Conservation (phyloP, 1,140 invertebrate genomes). For the Ditylenchus dipsaci region DNA sequence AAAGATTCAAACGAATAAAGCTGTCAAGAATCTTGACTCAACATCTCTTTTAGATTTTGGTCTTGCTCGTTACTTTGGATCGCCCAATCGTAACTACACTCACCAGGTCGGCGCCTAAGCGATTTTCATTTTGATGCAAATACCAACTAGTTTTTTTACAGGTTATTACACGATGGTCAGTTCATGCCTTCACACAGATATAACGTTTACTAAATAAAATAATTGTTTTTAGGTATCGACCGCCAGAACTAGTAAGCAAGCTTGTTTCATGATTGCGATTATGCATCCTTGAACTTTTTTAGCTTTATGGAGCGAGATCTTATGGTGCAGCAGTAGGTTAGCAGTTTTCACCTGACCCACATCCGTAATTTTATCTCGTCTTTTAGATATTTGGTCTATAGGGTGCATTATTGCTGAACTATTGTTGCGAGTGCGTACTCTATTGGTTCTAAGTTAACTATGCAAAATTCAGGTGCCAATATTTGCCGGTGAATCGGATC, state of each 20-base stretch:
- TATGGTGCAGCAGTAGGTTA: constrained; percentile 96
- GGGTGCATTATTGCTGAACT: constrained; percentile 96
- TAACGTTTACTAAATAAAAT: background rate
- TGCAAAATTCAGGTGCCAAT: constrained; percentile 70
- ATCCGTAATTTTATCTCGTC: background rate
- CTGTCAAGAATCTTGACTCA: constrained; percentile 45
- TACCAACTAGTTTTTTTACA: no score
- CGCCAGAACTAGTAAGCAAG: constrained; percentile 71
- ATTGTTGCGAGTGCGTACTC: constrained; percentile 67
- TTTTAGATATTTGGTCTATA: constrained; percentile 70
- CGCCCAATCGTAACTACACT: constrained; percentile 89
- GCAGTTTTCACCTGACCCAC: constrained; percentile 59
- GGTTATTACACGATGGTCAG: constrained; percentile 70
- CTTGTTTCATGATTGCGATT: no score
- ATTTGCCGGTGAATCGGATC: constrained; percentile 88
- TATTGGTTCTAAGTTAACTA: background rate
- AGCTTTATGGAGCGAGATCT: constrained; percentile 82
- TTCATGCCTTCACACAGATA: background rate
- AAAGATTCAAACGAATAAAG: constrained; percentile 13
- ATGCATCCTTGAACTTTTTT: no score
- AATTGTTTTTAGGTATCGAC: constrained; percentile 33
- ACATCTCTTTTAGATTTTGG: constrained; percentile 97
- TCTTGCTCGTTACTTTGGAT: constrained; percentile 90
- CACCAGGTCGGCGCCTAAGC: constrained; percentile 73
- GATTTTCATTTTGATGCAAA: no score